These are phyloP conservation scores for Pararge aegeria DNA, from an alignment of 1,140 invertebrate genomes.

Conservation along the genomic window DNA sequence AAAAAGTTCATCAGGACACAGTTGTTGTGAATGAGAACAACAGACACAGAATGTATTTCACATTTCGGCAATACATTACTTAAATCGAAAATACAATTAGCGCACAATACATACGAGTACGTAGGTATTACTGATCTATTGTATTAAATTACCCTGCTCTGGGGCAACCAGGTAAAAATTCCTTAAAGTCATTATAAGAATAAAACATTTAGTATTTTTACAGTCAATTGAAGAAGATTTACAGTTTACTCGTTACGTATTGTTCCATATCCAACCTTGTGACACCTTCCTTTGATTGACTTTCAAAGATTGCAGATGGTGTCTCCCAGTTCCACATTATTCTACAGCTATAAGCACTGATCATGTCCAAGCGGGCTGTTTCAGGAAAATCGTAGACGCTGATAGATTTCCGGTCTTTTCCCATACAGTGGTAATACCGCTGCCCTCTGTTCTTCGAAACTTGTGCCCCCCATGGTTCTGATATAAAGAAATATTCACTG, in stretches of 20 bases:
- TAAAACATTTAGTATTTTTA: too few relatives aligned
- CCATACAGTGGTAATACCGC: slow-evolving; percentile 58
- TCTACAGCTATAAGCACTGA: slow-evolving; percentile 42
- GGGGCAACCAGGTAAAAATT: too few relatives aligned
- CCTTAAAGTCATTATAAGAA: too few relatives aligned
- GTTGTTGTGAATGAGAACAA: too few relatives aligned
- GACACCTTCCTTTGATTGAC: slow-evolving; percentile 37
- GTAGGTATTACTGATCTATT: too few relatives aligned
- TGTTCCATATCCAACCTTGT: slow-evolving; percentile 49
- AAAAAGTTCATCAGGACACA: too few relatives aligned
- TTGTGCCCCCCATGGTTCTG: slow-evolving; percentile 67
- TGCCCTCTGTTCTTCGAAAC: slow-evolving; percentile 56
- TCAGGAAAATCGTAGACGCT: slow-evolving; percentile 50
- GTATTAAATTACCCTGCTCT: too few relatives aligned
- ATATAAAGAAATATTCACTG: slow-evolving; percentile 32
- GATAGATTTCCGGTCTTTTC: slow-evolving; percentile 40
- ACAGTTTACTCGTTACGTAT: slow-evolving; percentile 40
- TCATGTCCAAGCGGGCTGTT: slow-evolving; percentile 52
- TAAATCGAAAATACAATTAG: too few relatives aligned
- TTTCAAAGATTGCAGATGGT: slow-evolving; percentile 49
- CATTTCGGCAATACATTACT: too few relatives aligned
- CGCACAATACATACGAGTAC: too few relatives aligned
- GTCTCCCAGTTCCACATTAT: slow-evolving; percentile 61
- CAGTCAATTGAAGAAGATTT: slow-evolving; percentile 5
- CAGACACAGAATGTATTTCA: too few relatives aligned